Percentiles rank a stretch among this genome's conserved stretches.
phyloP scores from a whole-genome alignment of 2,113 vertebrate genomes.

The Kryptolebias marmoratus region DNA sequence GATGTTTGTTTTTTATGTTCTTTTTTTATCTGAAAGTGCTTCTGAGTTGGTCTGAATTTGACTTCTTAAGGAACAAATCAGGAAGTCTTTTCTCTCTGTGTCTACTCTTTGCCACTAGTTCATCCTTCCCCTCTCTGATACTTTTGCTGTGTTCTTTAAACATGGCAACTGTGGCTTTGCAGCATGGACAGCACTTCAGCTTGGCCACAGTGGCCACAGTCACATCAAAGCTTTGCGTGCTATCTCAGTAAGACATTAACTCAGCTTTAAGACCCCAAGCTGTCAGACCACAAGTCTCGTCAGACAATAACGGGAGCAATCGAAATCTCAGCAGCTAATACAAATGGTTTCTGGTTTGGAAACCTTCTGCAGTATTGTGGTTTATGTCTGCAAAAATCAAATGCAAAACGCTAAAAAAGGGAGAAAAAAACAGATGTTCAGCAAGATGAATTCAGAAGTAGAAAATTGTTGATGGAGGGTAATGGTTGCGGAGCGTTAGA shows the following conservation, averaged over 20 bases:
- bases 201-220: constrained; percentile 23
- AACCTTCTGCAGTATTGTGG: constrained; percentile 6
- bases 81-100: constrained; percentile 9
- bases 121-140: neutral
- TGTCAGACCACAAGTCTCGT: constrained; percentile 26
- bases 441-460: constrained; percentile 15
- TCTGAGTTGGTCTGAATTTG: constrained; percentile 24
- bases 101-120: constrained; percentile 25
- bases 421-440: neutral
- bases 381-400: constrained; percentile 10
- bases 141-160: constrained; percentile 48
- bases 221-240: constrained; percentile 41
- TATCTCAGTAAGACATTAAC: constrained; percentile 55
- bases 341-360: constrained; percentile 25
- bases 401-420: neutral
- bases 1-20: neutral
- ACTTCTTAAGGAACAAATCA: constrained; percentile 20
- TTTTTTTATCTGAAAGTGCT: neutral
- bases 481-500: constrained; percentile 12
- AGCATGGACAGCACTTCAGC: constrained; percentile 29
- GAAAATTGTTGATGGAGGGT: constrained; percentile 18
- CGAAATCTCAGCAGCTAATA: constrained; percentile 34
- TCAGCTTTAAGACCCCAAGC: constrained; percentile 41
- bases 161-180: constrained; percentile 49
- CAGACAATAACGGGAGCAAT: constrained; percentile 9